Conservation (phyloP, 2,797 vertebrate genomes). For the Mus minutoides region DNA sequence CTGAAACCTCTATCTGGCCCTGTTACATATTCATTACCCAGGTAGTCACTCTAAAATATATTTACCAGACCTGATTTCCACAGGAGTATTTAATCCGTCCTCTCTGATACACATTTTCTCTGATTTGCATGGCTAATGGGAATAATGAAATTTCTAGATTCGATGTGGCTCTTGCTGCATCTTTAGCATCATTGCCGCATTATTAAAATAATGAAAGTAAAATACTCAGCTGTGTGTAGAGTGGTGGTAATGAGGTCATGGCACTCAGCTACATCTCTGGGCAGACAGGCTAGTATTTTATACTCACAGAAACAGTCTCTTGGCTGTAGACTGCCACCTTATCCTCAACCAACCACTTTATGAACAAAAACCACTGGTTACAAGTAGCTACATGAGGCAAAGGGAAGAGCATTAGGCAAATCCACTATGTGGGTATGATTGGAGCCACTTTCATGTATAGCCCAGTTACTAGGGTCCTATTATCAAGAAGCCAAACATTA, state of each 20-base stretch:
- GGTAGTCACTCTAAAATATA: not conserved
- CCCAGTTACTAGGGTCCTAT: not conserved
- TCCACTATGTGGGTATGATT: not conserved
- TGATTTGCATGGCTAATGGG: conserved; percentile 66
- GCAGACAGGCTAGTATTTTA: not conserved
- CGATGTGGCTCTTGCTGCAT: not conserved
- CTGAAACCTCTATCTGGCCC: not conserved
- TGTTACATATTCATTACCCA: not conserved
- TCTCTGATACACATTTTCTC: conserved; percentile 16
- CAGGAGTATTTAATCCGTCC: not conserved
- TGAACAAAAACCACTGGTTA: not conserved
- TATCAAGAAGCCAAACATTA: not conserved
- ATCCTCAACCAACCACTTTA: not conserved
- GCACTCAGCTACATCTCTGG: not conserved
- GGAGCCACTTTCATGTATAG: not conserved
- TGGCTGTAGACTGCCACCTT: not conserved
- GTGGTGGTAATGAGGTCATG: conserved; percentile 65
- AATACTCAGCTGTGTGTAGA: conserved; percentile 56
- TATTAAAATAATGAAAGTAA: conserved; percentile 72
- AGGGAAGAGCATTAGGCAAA: not conserved
- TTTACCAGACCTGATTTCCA: conserved; percentile 33
- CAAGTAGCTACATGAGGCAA: not conserved
- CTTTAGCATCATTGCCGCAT: conserved; percentile 60
- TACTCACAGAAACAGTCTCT: not conserved
- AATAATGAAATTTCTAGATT: conserved; percentile 68